Conservation (phyloP, 2,113 vertebrate genomes). For the Loxodonta africana region DNA sequence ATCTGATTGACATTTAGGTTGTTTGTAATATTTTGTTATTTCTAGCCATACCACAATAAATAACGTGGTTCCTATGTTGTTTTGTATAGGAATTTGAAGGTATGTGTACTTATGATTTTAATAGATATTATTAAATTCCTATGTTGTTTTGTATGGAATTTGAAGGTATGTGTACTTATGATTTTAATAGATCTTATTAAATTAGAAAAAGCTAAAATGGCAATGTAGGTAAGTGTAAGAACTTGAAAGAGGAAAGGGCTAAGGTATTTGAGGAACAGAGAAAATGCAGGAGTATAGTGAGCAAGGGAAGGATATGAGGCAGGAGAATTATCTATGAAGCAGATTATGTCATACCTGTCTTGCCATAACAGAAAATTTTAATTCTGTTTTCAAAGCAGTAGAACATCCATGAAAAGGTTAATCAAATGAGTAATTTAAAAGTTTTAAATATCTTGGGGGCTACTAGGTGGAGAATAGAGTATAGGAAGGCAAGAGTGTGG, state of each 20-base stretch:
- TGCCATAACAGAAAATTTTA: background rate
- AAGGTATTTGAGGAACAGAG: background rate
- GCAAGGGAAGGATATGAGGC: background rate
- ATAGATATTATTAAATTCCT: background rate
- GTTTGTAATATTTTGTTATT: background rate
- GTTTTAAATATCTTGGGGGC: background rate
- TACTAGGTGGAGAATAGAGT: background rate
- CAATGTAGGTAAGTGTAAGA: background rate
- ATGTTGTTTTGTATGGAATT: too few relatives aligned
- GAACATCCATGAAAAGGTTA: background rate
- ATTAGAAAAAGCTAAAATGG: background rate
- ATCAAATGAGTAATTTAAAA: background rate
- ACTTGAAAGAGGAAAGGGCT: background rate
- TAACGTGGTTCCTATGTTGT: background rate
- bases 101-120: too few relatives aligned
- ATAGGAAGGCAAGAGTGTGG: background rate
- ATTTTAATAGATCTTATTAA: too few relatives aligned
- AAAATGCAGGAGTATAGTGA: background rate
- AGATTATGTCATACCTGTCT: background rate
- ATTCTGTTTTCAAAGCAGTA: background rate
- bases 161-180: too few relatives aligned
- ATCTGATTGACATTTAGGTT: background rate
- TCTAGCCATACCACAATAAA: background rate
- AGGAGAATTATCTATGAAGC: background rate
- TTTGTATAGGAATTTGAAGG: background rate